Evolutionary conservation across 2,113 vertebrate species (phyloP), one percentile per base, ranked within the genome.

Genomic region (Alligator mississippiensis): DNA sequence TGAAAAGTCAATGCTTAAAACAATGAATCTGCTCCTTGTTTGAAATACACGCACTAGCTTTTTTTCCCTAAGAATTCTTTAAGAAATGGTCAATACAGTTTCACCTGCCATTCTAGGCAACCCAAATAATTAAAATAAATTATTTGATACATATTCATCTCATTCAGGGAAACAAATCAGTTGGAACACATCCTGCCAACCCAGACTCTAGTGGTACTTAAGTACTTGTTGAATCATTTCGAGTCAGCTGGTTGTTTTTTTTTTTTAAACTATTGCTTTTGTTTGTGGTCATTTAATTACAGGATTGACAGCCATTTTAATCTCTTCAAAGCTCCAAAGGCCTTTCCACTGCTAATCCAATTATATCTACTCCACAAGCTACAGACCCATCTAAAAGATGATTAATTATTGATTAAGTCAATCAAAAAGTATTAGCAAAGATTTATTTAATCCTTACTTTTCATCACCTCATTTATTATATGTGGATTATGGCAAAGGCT

Each of bases 301-400:
- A 98, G 98, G 99, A 99, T 98, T 99, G 99, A 98, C 98, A 97
- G 98, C 98, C 98, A 97, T 97, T 98, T 98, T 99, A 99, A 99
- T 99, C 99, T 99, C 98, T 98, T 99, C 99, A 99, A 99, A 99
- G 99, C 98, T 97, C 95, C 96, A 95, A 97, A 98, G 98, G 97
- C 98, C 95, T 98, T 98, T 98, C 98, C 97, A 98, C 96, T 94
- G 94, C 98, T 99, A 99, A 99, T 99, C 99, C 99, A 99, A 99
- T 99, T 99, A 99, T 97, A 99, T 98, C 98, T 99, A 98, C 98
- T 98, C 98, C 97, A 98, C 97, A 98, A 98, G 98, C 97, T 98
- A 98, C 97, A 96, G 96, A 97, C 97, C 96, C 97, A 97, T 97
- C 97, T 98, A 96, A 96, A 85, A 98, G 97, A 98, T 98, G 98